Base-by-base conservation (phyloP, 30 jellyfish, hydroid and myxozoan species). In the Hydra vulgaris region DNA sequence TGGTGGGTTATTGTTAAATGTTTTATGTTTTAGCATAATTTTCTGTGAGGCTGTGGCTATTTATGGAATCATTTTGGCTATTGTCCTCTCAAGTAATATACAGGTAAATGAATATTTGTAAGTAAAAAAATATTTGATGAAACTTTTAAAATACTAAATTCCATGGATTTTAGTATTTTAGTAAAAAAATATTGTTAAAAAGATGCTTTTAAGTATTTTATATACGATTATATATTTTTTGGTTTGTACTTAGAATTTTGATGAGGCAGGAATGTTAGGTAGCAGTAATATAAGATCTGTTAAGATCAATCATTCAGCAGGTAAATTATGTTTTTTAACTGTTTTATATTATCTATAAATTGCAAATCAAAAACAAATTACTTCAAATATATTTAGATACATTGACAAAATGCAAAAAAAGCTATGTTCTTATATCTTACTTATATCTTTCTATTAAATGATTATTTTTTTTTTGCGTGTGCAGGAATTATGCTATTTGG, bases 31-130 rank as follows among this genome's bases (percentile, higher is more conserved):
- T 66, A 94, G 99, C 76, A 94, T 94, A 53, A 94, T 94, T 55
- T 94, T 94, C 74, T 94, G 99, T 74, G 99, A 94, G 72, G 99
- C 99, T 26, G 99, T 94, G 26, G 99, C 99, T 5, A 94, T 94
- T 21, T 94, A 94, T 88, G 99, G 99, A 17, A 94, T 94, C 55
- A 94, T 94, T 72, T 81, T 94, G 96, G 82, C 99, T 18, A 94
- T 94, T 88, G 96, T 94, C 24, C 70, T 94, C 27, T 78, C 90
- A 74, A 82, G 95, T 80, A 81, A 70, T 56, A 73, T 94, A 20
- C 84, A 94, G 96, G 99, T 94, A 81, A 15, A 86, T 78, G 21
- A 15, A 0, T 52, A 81, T 82, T 82, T 72, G 61, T 12, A 40
- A 40, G 61, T 40, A 40, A 40, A n/a, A n/a, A n/a, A 3, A 40